Evolutionary conservation across 2,113 vertebrate genomes (phyloP).

Genomic region (Forbesichthys agassizii): DNA sequence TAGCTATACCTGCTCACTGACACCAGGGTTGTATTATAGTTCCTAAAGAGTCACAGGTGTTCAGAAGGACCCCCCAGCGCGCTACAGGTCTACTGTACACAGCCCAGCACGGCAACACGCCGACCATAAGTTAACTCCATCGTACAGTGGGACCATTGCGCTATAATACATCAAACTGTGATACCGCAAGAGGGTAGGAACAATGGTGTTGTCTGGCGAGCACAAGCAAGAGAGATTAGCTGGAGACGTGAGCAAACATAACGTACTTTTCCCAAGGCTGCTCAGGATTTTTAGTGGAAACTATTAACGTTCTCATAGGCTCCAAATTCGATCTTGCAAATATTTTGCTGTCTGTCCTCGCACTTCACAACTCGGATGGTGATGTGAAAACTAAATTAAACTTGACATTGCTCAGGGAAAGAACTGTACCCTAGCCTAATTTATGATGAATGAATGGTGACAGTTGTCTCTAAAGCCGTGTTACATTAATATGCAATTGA

Average conservation of each 20-base stretch:
- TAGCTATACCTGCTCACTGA: too few species aligned
- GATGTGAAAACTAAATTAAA: slow-evolving; percentile 60
- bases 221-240: not conserved
- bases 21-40: too few species aligned
- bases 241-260: slow-evolving; percentile 28
- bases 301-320: slow-evolving; percentile 36
- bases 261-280: slow-evolving; percentile 11
- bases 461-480: slow-evolving; percentile 58
- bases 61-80: too few species aligned
- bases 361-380: slow-evolving; percentile 7
- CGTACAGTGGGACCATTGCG: too few species aligned
- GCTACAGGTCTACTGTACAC: too few species aligned
- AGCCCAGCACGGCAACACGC: too few species aligned
- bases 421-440: slow-evolving; percentile 36
- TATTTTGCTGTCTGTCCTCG: slow-evolving; percentile 26
- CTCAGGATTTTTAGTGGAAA: slow-evolving; percentile 23
- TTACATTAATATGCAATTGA: slow-evolving; percentile 35
- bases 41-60: too few species aligned
- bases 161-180: slow-evolving; percentile 4
- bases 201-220: slow-evolving; percentile 22
- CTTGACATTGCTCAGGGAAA: slow-evolving; percentile 69
- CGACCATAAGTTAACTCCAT: too few species aligned
- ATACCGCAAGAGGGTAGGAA: slow-evolving; percentile 9
- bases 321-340: slow-evolving; percentile 18
- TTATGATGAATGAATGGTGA: slow-evolving; percentile 64